A percentile compares a stretch with the other conserved stretches of the same genome.
These are phyloP conservation scores for Corythaixoides concolor DNA, from an alignment of 2,113 vertebrate species.

Conservation along the genomic window DNA sequence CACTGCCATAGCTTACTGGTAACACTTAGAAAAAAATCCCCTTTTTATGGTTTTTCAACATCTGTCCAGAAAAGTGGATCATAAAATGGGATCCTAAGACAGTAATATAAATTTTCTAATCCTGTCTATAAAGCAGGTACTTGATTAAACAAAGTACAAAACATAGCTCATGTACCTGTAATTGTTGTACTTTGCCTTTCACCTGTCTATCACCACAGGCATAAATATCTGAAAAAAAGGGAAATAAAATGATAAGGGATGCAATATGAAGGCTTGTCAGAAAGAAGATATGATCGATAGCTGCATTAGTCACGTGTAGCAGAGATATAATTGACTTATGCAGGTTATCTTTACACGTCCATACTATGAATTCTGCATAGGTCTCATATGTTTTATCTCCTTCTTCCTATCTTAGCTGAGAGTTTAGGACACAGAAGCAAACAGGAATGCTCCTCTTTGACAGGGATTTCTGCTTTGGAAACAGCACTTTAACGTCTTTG, in stretches of 20 bases:
- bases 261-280: background rate
- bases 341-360: background rate
- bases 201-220: background rate
- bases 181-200: background rate
- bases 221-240: background rate
- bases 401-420: background rate
- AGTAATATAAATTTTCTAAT: slow-evolving; percentile 6
- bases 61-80: slow-evolving; percentile 55
- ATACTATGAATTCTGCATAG: background rate
- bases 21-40: slow-evolving; percentile 52
- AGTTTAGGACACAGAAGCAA: background rate
- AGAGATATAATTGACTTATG: background rate
- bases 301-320: background rate
- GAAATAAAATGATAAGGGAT: background rate
- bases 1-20: slow-evolving; percentile 44
- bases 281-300: background rate
- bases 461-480: background rate
- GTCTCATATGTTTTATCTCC: background rate
- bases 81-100: slow-evolving; percentile 41
- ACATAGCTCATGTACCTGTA: background rate
- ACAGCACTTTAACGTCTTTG: background rate
- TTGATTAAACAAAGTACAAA: background rate
- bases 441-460: background rate
- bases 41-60: slow-evolving; percentile 55
- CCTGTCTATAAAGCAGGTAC: background rate